These are phyloP conservation scores for Epistrophe grossulariae DNA, from an alignment of 2,888 invertebrate species.

Conservation along the genomic window DNA sequence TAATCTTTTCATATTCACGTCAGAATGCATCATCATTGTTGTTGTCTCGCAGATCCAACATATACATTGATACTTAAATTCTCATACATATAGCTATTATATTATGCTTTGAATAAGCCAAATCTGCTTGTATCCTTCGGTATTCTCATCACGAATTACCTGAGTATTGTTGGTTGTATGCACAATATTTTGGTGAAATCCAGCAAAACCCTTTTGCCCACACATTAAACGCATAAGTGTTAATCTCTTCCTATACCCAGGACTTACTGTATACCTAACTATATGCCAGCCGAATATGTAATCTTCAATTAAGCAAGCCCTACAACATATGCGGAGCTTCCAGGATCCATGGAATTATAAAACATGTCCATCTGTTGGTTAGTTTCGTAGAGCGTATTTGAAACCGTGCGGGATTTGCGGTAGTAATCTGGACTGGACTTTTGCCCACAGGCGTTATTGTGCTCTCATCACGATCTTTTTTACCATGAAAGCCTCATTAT, in stretches of 20 bases:
- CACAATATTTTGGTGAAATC: conserved; percentile 9
- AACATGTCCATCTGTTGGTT: conserved; percentile 53
- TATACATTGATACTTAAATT: background rate
- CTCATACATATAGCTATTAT: no score
- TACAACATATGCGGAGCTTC: conserved; percentile 41
- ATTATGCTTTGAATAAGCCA: background rate
- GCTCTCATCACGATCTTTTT: conserved; percentile 14
- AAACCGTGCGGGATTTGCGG: conserved; percentile 48
- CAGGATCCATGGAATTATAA: conserved; percentile 37
- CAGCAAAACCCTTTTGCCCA: background rate
- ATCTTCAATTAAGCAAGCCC: conserved; percentile 42
- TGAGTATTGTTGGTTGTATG: conserved; percentile 26
- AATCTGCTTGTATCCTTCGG: conserved; percentile 15
- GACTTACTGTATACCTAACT: background rate
- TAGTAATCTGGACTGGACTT: conserved; percentile 21
- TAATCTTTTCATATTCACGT: conserved; percentile 53
- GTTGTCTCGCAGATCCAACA: background rate
- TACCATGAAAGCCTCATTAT: conserved; percentile 31
- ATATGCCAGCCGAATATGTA: conserved; percentile 17
- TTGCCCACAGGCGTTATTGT: background rate
- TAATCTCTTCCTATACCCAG: conserved; percentile 40
- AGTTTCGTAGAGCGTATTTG: conserved; percentile 1
- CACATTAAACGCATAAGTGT: conserved; percentile 42
- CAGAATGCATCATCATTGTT: conserved; percentile 22
- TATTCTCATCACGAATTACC: conserved; percentile 42